Percentiles rank a stretch among this genome's conserved stretches.
These are phyloP conservation scores for Setophaga kirtlandii DNA, from an alignment of 2,113 vertebrate genomes.

Conservation along the genomic window DNA sequence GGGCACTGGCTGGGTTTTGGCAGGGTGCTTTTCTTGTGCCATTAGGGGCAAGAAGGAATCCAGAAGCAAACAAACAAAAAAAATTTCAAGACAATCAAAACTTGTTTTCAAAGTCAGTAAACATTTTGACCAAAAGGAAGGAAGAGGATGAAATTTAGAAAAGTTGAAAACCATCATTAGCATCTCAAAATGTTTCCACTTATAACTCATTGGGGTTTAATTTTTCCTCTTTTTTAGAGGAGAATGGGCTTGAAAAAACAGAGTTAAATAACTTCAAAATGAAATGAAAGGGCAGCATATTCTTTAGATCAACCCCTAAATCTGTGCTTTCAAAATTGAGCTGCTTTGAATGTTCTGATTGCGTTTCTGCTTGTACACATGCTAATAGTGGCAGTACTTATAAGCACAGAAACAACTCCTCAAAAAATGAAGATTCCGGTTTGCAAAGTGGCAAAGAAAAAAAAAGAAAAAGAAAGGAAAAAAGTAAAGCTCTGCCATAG, in stretches of 20 bases:
- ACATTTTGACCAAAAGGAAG: background rate
- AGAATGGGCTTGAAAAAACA: background rate
- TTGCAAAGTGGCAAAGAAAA: background rate
- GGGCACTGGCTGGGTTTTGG: background rate
- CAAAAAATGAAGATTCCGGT: background rate
- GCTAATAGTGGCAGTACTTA: conserved; percentile 1
- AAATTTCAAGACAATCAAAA: background rate
- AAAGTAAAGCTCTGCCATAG: background rate
- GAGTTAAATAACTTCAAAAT: background rate
- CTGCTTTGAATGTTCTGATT: background rate
- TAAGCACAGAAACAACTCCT: background rate
- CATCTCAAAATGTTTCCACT: conserved; percentile 20
- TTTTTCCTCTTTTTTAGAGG: background rate
- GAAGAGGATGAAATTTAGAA: background rate
- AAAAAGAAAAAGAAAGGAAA: background rate
- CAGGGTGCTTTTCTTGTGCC: rapidly evolving
- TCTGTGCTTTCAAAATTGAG: background rate
- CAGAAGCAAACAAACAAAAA: background rate
- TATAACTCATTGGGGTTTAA: background rate
- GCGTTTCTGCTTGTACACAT: background rate
- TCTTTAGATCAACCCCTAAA: conserved; percentile 1
- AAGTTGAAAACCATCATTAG: background rate
- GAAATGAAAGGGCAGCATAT: background rate
- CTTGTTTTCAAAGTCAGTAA: background rate
- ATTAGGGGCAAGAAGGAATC: background rate